Evolutionary conservation across 1,140 invertebrate species (phyloP), one percentile per base, ranked within the genome.

Genomic region (Dendrolimus kikuchii): DNA sequence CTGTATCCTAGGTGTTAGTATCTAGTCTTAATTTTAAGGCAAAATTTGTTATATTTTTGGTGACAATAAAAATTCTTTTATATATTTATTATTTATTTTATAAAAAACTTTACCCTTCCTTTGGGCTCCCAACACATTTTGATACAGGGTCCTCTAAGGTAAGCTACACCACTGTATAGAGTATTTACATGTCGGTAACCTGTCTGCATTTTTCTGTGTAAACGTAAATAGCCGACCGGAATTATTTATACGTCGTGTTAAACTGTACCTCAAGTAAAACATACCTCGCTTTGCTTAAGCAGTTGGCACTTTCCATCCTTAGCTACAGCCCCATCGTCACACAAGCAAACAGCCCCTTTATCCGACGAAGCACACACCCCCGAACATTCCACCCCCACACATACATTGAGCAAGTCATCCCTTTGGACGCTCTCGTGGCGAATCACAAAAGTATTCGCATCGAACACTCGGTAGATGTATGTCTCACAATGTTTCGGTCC

Each of bases 311-410:
- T 49, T 5, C 68, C 71, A 7, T 60, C 55, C 10, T 8, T 52
- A 2, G 62, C 46, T 5, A 85, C 7, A 0, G 47, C 57, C 4
- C 89, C 90, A 70, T 89, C 69, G 38, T 88, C 79, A 59, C 91
- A 92, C 49, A 92, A 67, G 64, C 91, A 92, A 55, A 78, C 71
- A 9, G 84, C 77, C 0, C 81, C 74, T 2, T 70, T 62, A 5
- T 78, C 73, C 2, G 75, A 85, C 45, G 81, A 64, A 9, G 91
- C 74, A 60, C 92, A 92, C 61, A 93, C 74, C 44, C 89, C 84
- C 4, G 68, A 52, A 57, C 92, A 93, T 6, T 67, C 69, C 5
- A 87, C 63, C 5, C 72, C 71, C 0, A 74, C 49, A 57, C 91
- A 92, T 4, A 65, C 57, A 62, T 92, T 88, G 4, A 54, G 41